Evolutionary conservation across 2,113 vertebrate species (phyloP).

Genomic region (Chauna torquata): DNA sequence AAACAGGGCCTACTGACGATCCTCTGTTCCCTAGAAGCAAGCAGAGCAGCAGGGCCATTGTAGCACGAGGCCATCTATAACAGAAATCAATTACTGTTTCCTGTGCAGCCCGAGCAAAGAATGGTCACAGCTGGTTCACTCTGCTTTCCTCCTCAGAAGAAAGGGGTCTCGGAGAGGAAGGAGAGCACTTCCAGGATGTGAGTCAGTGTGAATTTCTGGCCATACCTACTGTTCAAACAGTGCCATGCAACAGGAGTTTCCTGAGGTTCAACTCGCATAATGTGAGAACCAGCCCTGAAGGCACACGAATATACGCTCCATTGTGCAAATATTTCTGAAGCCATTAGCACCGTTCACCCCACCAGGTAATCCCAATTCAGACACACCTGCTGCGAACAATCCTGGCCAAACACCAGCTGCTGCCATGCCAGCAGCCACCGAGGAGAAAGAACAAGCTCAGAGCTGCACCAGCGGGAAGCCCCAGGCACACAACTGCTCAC

Average conservation of each 20-base stretch:
- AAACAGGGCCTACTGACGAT: neutral
- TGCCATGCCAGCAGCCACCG: rapidly evolving
- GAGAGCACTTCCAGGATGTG: neutral
- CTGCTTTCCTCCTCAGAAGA: neutral
- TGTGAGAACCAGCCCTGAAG: rapidly evolving
- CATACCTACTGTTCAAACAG: neutral
- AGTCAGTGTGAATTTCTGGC: neutral
- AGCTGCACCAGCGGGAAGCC: neutral
- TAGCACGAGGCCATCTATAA: neutral
- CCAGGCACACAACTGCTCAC: rapidly evolving
- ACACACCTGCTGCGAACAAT: neutral
- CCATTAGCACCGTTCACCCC: neutral
- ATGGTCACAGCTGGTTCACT: neutral
- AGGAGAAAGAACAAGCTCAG: neutral
- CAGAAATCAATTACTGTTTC: neutral
- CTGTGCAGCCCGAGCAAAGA: neutral
- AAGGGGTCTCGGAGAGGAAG: neutral
- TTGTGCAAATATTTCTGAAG: neutral
- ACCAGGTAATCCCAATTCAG: neutral
- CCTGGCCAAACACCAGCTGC: neutral
- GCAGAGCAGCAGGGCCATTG: neutral
- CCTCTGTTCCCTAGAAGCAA: neutral
- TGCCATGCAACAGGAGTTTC: neutral
- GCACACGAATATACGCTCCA: rapidly evolving
- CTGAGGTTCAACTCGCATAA: rapidly evolving